phyloP scores from a whole-genome alignment of 2,888 invertebrate species.

The Acronicta leporina region DNA sequence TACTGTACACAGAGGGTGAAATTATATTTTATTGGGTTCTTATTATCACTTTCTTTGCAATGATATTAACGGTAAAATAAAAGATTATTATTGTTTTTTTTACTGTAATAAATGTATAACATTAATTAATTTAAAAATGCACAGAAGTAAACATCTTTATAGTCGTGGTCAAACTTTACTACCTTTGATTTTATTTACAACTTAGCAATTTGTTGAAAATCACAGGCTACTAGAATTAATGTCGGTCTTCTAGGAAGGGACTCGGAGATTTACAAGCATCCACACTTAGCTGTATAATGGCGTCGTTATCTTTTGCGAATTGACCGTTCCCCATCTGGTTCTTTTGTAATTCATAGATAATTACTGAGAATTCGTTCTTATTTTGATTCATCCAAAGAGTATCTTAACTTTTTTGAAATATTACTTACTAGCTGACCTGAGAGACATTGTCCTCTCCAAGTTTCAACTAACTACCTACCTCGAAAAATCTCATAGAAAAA shows the following conservation, averaged over 20 bases:
- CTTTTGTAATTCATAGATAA: constrained; percentile 28
- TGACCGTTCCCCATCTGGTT: neutral
- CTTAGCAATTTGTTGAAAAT: constrained; percentile 18
- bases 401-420: neutral
- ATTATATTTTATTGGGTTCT: constrained; percentile 21
- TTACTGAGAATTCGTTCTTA: constrained; percentile 1
- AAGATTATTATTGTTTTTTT: too few relatives aligned
- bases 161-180: constrained; percentile 2
- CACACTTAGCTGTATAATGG: constrained; percentile 11
- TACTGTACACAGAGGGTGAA: neutral
- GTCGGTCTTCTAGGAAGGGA: constrained; percentile 29
- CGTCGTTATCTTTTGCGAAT: constrained; percentile 9
- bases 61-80: too few relatives aligned
- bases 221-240: constrained; percentile 11
- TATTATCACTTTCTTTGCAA: constrained; percentile 1
- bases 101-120: too few relatives aligned
- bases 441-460: too few relatives aligned
- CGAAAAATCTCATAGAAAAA: too few relatives aligned
- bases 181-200: neutral
- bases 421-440: too few relatives aligned
- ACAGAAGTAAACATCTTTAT: neutral
- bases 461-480: too few relatives aligned
- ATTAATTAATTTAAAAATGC: neutral
- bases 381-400: neutral
- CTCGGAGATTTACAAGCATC: constrained; percentile 18